phyloP scores from a whole-genome alignment of 2,888 invertebrate genomes.

The Parnassius glacialis region DNA sequence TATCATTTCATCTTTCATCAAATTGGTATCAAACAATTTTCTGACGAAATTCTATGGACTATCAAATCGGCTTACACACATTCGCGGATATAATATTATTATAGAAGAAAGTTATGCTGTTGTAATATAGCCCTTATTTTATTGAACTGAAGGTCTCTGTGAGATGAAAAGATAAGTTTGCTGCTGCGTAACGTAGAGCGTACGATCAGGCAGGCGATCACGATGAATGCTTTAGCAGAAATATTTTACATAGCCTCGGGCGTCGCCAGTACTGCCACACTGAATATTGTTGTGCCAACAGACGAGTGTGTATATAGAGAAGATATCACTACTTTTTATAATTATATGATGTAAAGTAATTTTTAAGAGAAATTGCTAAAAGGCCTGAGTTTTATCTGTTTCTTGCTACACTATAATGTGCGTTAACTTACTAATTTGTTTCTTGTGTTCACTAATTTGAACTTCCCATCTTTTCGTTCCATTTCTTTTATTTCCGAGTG shows the following conservation, averaged over 20 bases:
- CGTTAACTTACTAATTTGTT: constrained; percentile 65
- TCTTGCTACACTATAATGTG: too few species aligned
- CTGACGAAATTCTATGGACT: constrained; percentile 56
- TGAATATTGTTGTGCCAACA: constrained; percentile 77
- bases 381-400: too few species aligned
- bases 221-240: constrained; percentile 80
- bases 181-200: constrained; percentile 58
- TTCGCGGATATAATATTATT: constrained; percentile 56
- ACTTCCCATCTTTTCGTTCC: constrained; percentile 56
- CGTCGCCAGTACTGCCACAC: constrained; percentile 62
- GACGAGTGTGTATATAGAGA: constrained; percentile 53
- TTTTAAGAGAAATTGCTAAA: too few species aligned
- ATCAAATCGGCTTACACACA: constrained; percentile 70
- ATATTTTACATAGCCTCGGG: constrained; percentile 79
- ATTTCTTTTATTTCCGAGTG: constrained; percentile 28
- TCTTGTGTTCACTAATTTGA: constrained; percentile 74
- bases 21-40: constrained; percentile 60
- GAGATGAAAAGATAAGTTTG: constrained; percentile 44
- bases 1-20: constrained; percentile 35
- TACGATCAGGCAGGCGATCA: constrained; percentile 73
- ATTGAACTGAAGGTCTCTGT: constrained; percentile 39
- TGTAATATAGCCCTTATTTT: constrained; percentile 45
- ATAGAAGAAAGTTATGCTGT: constrained; percentile 31
- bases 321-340: constrained; percentile 26
- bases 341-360: too few species aligned